phyloP scores from a whole-genome alignment of 2,888 invertebrate species.

The Helicoverpa assulta region DNA sequence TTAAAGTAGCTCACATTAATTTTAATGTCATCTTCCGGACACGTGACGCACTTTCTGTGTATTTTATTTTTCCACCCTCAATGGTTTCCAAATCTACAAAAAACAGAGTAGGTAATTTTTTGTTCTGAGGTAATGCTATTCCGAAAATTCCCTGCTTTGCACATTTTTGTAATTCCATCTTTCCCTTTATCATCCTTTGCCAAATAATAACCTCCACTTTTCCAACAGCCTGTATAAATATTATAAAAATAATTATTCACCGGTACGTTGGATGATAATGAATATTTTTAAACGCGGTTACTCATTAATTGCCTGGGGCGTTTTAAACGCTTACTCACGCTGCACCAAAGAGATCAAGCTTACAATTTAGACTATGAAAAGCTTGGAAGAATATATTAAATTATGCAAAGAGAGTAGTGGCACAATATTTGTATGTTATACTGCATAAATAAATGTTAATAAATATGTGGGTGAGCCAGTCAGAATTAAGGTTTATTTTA shows the following conservation, averaged over 20 bases:
- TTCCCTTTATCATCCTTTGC: neutral
- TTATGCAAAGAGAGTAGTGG: conserved; percentile 11
- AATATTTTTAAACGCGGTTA: conserved; percentile 36
- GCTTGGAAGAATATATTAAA: conserved; percentile 3
- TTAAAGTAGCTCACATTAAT: too few relatives aligned
- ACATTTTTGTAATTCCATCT: neutral
- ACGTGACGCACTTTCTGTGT: too few relatives aligned
- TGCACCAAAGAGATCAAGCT: neutral
- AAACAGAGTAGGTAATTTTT: too few relatives aligned
- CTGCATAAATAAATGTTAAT: conserved; percentile 1
- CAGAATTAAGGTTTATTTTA: neutral
- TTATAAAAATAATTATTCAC: conserved; percentile 26
- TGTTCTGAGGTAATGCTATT: too few relatives aligned
- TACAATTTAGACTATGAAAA: conserved; percentile 13
- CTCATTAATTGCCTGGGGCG: conserved; percentile 42
- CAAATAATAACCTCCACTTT: neutral
- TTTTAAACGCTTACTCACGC: conserved; percentile 22
- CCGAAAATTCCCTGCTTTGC: conserved; percentile 2
- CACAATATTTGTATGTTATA: neutral
- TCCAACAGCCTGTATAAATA: neutral
- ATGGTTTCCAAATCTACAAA: too few relatives aligned
- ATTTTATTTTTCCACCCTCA: too few relatives aligned
- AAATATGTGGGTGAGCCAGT: neutral
- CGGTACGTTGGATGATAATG: conserved; percentile 22
- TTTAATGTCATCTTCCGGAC: too few relatives aligned